phyloP scores from a whole-genome alignment of 2,888 invertebrate species.

The Ecdyonurus torrentis region DNA sequence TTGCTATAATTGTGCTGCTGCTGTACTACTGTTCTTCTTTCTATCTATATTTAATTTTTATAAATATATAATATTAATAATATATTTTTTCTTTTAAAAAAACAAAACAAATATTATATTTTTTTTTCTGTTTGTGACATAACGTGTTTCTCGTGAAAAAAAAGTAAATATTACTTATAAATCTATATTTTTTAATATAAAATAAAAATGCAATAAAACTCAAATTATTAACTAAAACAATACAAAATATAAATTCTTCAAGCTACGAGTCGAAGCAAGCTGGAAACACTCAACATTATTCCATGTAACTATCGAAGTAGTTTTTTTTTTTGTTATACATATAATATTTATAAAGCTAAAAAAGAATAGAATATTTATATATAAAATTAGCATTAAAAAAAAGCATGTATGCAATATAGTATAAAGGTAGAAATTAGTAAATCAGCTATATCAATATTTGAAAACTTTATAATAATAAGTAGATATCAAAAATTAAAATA shows the following conservation, averaged over 20 bases:
- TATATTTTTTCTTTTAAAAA: neutral
- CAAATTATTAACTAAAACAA: too few relatives aligned
- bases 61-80: neutral
- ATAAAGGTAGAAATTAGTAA: too few relatives aligned
- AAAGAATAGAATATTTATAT: neutral
- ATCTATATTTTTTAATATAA: too few relatives aligned
- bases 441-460: too few relatives aligned
- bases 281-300: neutral
- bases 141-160: neutral
- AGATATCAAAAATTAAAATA: too few relatives aligned
- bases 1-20: neutral
- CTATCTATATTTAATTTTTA: neutral
- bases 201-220: too few relatives aligned
- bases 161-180: neutral
- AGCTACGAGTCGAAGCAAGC: neutral
- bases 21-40: neutral
- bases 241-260: too few relatives aligned
- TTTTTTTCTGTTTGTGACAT: neutral
- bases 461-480: too few relatives aligned
- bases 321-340: neutral
- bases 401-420: too few relatives aligned
- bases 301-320: neutral
- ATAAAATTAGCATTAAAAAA: too few relatives aligned
- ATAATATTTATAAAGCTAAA: neutral
- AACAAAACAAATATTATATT: neutral